Conservation (phyloP, 1,140 invertebrate genomes). For the Mamestra configurata region DNA sequence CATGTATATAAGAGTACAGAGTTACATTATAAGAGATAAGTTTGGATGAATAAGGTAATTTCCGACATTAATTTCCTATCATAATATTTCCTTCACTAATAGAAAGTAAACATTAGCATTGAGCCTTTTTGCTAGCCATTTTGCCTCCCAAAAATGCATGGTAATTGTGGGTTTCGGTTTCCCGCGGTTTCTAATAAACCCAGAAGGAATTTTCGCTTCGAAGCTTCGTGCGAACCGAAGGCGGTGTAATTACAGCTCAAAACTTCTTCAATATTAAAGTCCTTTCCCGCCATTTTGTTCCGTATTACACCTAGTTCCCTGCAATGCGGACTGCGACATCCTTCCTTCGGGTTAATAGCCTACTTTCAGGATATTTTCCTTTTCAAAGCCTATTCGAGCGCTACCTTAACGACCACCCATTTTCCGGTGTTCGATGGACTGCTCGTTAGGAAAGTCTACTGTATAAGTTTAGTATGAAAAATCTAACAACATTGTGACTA, state of each 20-base stretch:
- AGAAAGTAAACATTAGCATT: too few relatives aligned
- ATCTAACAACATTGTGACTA: not conserved
- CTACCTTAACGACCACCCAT: not conserved
- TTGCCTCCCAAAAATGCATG: too few relatives aligned
- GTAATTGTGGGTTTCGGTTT: too few relatives aligned
- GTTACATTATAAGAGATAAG: not conserved
- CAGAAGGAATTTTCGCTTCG: not conserved
- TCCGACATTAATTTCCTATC: too few relatives aligned
- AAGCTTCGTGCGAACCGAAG: not conserved
- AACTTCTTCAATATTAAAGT: not conserved
- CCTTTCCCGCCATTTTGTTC: not conserved
- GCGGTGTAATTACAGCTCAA: not conserved
- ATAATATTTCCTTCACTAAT: too few relatives aligned
- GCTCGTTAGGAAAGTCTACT: not conserved
- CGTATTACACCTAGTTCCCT: slow-evolving; percentile 7
- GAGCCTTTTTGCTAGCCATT: too few relatives aligned
- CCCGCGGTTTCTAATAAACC: not conserved
- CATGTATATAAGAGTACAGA: too few relatives aligned
- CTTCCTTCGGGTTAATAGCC: slow-evolving; percentile 18
- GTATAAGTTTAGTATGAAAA: too few relatives aligned
- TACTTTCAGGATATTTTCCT: slow-evolving; percentile 10
- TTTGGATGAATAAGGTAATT: too few relatives aligned
- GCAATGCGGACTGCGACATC: slow-evolving; percentile 29
- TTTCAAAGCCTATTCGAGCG: not conserved
- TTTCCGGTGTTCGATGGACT: not conserved